These are phyloP conservation scores for Acrobasis suavella DNA, from an alignment of 2,888 invertebrate genomes.

Conservation along the genomic window DNA sequence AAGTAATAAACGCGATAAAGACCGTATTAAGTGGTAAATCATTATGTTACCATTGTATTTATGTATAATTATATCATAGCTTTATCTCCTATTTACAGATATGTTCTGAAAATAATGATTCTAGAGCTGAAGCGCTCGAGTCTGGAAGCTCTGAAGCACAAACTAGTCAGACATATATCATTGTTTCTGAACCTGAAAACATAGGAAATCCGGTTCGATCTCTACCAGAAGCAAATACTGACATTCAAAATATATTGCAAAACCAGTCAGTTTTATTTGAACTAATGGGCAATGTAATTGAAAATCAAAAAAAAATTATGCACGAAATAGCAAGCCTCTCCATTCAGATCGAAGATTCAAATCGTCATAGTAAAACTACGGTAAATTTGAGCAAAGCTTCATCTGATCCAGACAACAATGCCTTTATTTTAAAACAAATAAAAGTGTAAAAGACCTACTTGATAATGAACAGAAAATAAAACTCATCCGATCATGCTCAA, in stretches of 20 bases:
- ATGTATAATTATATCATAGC: no score
- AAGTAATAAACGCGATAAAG: neutral
- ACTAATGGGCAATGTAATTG: neutral
- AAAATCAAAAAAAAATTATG: constrained; percentile 8
- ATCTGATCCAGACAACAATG: neutral
- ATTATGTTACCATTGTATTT: neutral
- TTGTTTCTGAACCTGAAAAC: no score
- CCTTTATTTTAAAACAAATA: constrained; percentile 1
- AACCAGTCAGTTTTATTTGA: constrained; percentile 1
- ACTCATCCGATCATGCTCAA: constrained; percentile 3
- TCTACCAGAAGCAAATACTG: neutral
- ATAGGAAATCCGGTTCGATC: no score
- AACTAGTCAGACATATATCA: no score
- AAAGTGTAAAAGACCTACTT: constrained; percentile 1
- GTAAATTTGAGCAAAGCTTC: neutral
- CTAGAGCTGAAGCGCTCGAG: no score
- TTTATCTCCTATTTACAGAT: no score
- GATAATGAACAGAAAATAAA: neutral
- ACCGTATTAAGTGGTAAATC: neutral
- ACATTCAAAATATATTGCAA: constrained; percentile 5
- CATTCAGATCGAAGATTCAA: constrained; percentile 1
- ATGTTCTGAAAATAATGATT: no score
- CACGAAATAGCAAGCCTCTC: neutral
- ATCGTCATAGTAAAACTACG: neutral
- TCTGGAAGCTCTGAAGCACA: no score